Evolutionary conservation across 2,888 invertebrate genomes (phyloP).

Genomic region (Eupeodes latifasciatus): DNA sequence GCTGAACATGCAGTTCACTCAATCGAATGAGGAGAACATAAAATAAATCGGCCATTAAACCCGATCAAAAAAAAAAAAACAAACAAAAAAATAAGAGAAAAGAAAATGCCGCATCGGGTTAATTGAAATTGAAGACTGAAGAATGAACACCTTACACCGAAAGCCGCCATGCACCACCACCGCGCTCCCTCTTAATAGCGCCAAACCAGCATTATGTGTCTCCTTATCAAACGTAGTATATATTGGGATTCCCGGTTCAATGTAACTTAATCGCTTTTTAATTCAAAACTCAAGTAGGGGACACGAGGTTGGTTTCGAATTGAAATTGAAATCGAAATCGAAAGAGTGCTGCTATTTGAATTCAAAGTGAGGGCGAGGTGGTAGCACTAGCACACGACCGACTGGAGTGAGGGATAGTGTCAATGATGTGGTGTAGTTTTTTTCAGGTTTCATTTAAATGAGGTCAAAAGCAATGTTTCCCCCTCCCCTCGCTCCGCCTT

Average conservation of each 20-base stretch:
- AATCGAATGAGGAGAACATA: constrained; percentile 63
- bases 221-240: constrained; percentile 4
- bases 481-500: too few relatives aligned
- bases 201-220: not conserved
- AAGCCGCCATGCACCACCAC: too few relatives aligned
- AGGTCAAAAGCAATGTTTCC: constrained; percentile 55
- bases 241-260: constrained; percentile 53
- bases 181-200: not conserved
- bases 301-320: not conserved
- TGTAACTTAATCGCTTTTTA: constrained; percentile 73
- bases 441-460: constrained; percentile 5
- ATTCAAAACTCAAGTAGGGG: constrained; percentile 58
- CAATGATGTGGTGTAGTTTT: not conserved
- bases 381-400: not conserved
- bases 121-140: constrained; percentile 51
- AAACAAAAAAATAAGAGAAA: not conserved
- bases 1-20: constrained; percentile 44
- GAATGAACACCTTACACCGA: not conserved
- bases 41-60: constrained; percentile 73
- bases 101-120: constrained; percentile 41
- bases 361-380: not conserved
- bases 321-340: too few relatives aligned
- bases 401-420: not conserved
- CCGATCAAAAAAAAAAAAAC: not conserved
- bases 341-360: not conserved